Conservation (phyloP, 2,113 vertebrate species). For the Anser cygnoides region DNA sequence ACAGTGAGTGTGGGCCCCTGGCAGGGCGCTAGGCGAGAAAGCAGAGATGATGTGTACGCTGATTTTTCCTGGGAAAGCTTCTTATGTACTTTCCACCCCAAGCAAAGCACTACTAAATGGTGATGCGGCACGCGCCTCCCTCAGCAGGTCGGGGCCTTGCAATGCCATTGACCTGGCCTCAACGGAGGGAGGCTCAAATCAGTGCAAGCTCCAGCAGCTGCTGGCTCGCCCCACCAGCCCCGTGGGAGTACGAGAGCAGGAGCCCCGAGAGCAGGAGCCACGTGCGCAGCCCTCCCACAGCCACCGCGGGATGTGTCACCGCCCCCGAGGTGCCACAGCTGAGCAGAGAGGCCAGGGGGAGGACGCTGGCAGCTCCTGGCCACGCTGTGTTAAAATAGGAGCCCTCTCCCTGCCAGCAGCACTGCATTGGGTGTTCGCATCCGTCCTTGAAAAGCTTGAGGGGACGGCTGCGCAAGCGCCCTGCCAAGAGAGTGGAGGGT, state of each 20-base stretch:
- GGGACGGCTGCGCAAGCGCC: neutral
- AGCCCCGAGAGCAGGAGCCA: too few species aligned
- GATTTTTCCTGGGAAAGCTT: neutral
- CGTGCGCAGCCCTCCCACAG: neutral
- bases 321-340: fast-evolving
- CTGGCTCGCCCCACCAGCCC: fast-evolving
- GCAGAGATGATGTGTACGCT: neutral
- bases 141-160: neutral
- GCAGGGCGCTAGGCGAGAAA: neutral
- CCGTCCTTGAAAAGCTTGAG: neutral
- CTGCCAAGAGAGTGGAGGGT: neutral
- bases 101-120: neutral
- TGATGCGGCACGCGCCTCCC: neutral
- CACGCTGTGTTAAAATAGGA: neutral
- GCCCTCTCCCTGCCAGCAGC: fast-evolving
- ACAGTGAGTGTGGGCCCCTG: fast-evolving
- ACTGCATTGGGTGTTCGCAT: neutral
- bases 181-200: neutral
- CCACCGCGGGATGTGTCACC: neutral
- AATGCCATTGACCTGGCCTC: neutral
- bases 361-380: neutral
- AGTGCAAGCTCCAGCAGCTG: neutral
- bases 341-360: neutral
- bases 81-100: neutral
- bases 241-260: neutral